Evolutionary conservation across 2,113 vertebrate species (phyloP), one percentile per base, ranked within the genome.

Genomic region (Amia ocellicauda): DNA sequence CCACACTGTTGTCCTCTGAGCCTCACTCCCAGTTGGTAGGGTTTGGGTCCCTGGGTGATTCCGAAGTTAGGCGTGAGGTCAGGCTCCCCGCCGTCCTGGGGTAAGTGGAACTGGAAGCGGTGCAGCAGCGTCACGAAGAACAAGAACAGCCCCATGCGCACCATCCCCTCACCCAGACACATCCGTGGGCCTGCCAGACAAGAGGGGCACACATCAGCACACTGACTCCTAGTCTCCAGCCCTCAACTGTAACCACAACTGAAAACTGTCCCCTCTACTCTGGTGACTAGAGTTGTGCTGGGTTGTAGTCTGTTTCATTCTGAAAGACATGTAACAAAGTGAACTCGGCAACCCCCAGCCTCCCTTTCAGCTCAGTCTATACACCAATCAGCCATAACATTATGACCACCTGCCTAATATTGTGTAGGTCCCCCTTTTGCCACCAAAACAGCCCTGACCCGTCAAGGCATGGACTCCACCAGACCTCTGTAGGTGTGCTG

Each of bases 91-190:
- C 69, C 70, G 14, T 81, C 61, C n/a, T 77, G 64, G 29, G 73
- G 73, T 74, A 70, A 83, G 19, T 74, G 43, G 63, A 81, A 77
- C 43, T 60, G 73, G 64, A 75, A 70, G 50, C 66, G 64, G 50
- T 67, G 58, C 23, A 86, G 53, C 55, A 82, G 53, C 1, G 67
- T 52, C 40, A 76, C 73, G 7, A 40, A 20, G 58, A 74, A 68
- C 42, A 70, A 40, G 64, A 78, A 84, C 31, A 75, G 76, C 60
- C 83, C 78, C 24, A 80, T 83, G 2, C 74, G 74, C 5, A 78
- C 81, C 42, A 80, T 76, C 62, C 66, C 60, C 43, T 79, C 78
- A 13, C 75, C 75, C 0, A 63, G 70, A 72, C 77, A 88, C 36
- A 77, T 40, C 13, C 80, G 74, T 13, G 77, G 74, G 50, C 78